Percentiles rank a stretch among this genome's conserved stretches.
These are phyloP conservation scores for Cephalopholis sonnerati DNA, from an alignment of 2,113 vertebrate species.

Conservation along the genomic window DNA sequence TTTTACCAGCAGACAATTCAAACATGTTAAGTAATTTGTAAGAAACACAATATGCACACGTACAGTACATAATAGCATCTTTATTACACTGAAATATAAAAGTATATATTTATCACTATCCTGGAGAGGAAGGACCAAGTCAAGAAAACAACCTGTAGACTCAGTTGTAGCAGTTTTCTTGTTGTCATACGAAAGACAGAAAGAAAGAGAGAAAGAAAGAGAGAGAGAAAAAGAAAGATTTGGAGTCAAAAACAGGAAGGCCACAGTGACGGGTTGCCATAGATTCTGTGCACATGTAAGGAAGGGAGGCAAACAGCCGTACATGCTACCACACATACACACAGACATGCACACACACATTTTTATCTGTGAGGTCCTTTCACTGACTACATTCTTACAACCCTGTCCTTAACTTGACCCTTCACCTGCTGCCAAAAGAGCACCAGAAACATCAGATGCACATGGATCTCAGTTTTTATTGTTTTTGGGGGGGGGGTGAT, in stretches of 20 bases:
- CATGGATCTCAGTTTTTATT: background rate
- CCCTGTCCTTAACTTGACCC: slow-evolving; percentile 9
- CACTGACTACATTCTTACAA: slow-evolving; percentile 55
- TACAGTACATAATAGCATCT: slow-evolving; percentile 84
- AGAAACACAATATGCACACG: slow-evolving; percentile 67
- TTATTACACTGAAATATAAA: slow-evolving; percentile 88
- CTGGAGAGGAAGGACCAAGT: slow-evolving; percentile 84
- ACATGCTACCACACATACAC: slow-evolving; percentile 56
- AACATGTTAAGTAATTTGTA: slow-evolving; percentile 28
- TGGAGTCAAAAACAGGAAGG: slow-evolving; percentile 83
- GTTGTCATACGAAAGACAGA: slow-evolving; percentile 60
- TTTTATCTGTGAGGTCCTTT: slow-evolving; percentile 42
- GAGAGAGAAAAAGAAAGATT: slow-evolving; percentile 56
- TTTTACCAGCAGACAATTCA: slow-evolving; percentile 11
- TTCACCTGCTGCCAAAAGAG: slow-evolving; percentile 22
- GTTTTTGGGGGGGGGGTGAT: background rate
- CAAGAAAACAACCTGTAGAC: slow-evolving; percentile 82
- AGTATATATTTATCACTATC: slow-evolving; percentile 82
- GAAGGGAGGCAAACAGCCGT: slow-evolving; percentile 68
- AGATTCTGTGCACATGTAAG: slow-evolving; percentile 75
- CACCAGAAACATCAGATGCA: slow-evolving; percentile 19
- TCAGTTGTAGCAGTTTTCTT: slow-evolving; percentile 76
- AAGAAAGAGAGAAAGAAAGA: slow-evolving; percentile 41
- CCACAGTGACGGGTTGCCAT: slow-evolving; percentile 83
- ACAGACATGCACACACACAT: slow-evolving; percentile 16